Base-by-base conservation (phyloP, 2,113 vertebrate genomes). In the Dasyornis broadbenti region DNA sequence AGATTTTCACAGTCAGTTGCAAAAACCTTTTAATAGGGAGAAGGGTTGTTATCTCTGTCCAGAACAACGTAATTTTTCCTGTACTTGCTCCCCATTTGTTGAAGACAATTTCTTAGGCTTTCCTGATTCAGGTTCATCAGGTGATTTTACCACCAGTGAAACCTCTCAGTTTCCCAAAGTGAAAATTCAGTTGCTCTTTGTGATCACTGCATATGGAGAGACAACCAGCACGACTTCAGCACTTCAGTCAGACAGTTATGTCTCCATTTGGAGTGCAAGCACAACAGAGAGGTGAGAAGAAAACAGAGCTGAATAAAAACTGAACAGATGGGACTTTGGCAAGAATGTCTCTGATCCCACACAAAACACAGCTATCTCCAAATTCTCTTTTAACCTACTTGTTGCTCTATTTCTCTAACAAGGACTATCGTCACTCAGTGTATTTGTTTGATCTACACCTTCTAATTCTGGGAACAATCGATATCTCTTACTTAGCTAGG, bases 261-360 rank as follows among this genome's bases (percentile, higher is more conserved):
- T 50, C 69, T 84, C 52, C n/a, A 39, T 75, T 79, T 90, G n/a
- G 54, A 86, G 52, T 11, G 50, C 76, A 70, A 96, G 72, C 72
- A 89, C 71, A 91, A 83, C 68, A 77, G 35, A 64, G 82, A 89
- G 54, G 76, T 77, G 68, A 90, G 52, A 94, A 92, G 82, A 86
- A 96, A 95, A 92, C 83, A 94, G 60, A 85, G 47, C 86, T 78
- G 76, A 89, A 87, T 53, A 45, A 69, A 88, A 80, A 54, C 37
- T 69, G 77, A 94, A 78, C 76, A 92, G 80, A 95, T 94, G 89
- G 86, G 28, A 60, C 61, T 90, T 85, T 49, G 54, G 75, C 71
- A 90, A 82, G 75, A 79, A 80, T 3, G 2, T 31, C 54, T 90
- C 63, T 45, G 40, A 92, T 95, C 86, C 68, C 68, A 94, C 86